Percentiles rank a stretch among this genome's conserved stretches.
Evolutionary conservation across 2,113 vertebrate species (phyloP).

Genomic region (Symphodus melops): DNA sequence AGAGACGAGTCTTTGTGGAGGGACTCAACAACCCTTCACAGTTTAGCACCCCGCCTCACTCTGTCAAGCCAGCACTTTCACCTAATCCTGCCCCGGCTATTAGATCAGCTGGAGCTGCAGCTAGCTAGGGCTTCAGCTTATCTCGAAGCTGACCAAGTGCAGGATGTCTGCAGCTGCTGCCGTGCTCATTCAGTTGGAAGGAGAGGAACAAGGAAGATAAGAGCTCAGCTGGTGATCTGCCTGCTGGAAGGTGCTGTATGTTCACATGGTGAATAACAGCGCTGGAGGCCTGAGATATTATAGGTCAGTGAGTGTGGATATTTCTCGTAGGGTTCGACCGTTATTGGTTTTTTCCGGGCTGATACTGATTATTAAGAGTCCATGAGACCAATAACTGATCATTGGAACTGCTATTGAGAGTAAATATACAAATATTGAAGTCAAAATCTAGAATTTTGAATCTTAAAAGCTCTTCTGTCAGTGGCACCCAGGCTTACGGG

Average conservation of each 20-base stretch:
- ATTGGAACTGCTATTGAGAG: too few relatives aligned
- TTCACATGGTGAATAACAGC: constrained; percentile 11
- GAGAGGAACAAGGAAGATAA: background rate
- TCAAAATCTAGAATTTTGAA: too few relatives aligned
- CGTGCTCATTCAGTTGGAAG: constrained; percentile 7
- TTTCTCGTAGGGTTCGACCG: too few relatives aligned
- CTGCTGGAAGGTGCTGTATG: constrained; percentile 6
- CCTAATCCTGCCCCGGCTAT: constrained; percentile 34
- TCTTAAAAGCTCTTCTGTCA: too few relatives aligned
- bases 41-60: constrained; percentile 10
- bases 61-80: constrained; percentile 35
- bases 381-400: too few relatives aligned
- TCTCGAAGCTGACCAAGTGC: constrained; percentile 28
- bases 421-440: too few relatives aligned
- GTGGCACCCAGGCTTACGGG: too few relatives aligned
- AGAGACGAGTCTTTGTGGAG: constrained; percentile 23
- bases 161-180: constrained; percentile 26
- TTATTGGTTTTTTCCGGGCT: too few relatives aligned
- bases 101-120: constrained; percentile 24
- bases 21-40: constrained; percentile 11
- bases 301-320: background rate
- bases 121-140: constrained; percentile 40
- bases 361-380: too few relatives aligned
- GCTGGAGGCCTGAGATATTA: background rate
- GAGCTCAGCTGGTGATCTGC: constrained; percentile 33